Base-by-base conservation (phyloP, 2,888 invertebrate genomes). In the Acanthopleura granulata region DNA sequence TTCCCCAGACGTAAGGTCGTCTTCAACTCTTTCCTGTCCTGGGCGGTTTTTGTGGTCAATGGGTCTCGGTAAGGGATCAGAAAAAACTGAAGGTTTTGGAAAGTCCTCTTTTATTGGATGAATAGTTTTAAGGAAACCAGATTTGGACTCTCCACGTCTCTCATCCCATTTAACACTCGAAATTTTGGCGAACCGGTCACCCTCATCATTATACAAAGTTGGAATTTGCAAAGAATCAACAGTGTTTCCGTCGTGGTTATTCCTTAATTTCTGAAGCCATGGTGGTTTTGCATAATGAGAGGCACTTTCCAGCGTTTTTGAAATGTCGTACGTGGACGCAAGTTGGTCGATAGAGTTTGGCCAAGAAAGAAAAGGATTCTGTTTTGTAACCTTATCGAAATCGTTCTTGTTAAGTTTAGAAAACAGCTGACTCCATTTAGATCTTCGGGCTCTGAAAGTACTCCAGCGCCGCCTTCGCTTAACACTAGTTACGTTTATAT, bases 231-330 rank as follows among this genome's bases (percentile, higher is more conserved):
- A 40, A 40, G 40, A 40, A 40, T 40, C 40, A 57, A n/a, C 22
- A 18, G 18, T 57, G 18, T 57, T 22, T 22, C 22, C 57, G 57
- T 57, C 22, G 22, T 12, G 22, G n/a, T 18, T 57, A 22, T 57
- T 57, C 57, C 57, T 57, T 57, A 57, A 22, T 57, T 12, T 57
- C 22, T 22, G 57, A 57, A 57, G 57, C 57, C 57, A 57, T 57
- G 57, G 18, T 57, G 57, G 57, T 57, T n/a, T 57, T 57, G 57
- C 57, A 57, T 57, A 57, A 57, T 57, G 18, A 57, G 57, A 57
- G 57, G 57, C 57, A 57, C 57, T 57, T 57, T 57, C 57, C 57
- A 57, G 22, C 57, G 18, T 57, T 57, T 18, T 22, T n/a, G 57
- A 57, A 18, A n/a, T 3, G 57, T 40, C 40, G 9, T 40, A 40